Conservation (phyloP, 1,140 invertebrate genomes). For the Contarinia nasturtii region DNA sequence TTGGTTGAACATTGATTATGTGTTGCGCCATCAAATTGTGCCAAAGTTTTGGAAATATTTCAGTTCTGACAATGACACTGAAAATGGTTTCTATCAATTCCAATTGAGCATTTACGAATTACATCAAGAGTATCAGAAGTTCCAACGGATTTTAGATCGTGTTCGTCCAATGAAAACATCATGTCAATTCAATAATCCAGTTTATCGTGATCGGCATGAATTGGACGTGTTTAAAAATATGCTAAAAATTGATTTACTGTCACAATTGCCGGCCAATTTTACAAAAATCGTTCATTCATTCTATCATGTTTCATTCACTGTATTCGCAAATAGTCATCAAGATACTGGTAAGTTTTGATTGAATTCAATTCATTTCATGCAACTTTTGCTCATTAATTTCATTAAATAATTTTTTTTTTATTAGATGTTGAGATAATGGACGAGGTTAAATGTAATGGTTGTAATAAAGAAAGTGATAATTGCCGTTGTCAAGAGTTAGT, state of each 20-base stretch:
- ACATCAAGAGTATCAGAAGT: neutral
- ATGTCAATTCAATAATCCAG: neutral
- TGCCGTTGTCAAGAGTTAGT: slow-evolving; percentile 59
- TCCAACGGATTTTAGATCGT: neutral
- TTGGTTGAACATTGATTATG: neutral
- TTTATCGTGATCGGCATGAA: neutral
- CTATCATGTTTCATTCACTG: slow-evolving; percentile 55
- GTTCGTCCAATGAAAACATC: neutral
- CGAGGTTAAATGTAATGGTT: slow-evolving; percentile 42
- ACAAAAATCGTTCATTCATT: slow-evolving; percentile 50
- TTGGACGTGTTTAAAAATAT: slow-evolving; percentile 20
- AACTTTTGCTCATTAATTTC: neutral
- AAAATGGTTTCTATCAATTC: slow-evolving; percentile 1
- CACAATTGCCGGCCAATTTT: slow-evolving; percentile 48
- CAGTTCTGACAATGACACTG: neutral
- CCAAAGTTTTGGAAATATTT: slow-evolving; percentile 19
- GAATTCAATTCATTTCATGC: slow-evolving; percentile 8
- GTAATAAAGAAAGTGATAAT: slow-evolving; percentile 42
- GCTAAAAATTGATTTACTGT: slow-evolving; percentile 42
- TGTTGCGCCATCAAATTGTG: slow-evolving; percentile 6
- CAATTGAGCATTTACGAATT: neutral
- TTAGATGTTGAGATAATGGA: slow-evolving; percentile 28
- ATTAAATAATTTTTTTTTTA: slow-evolving; percentile 11
- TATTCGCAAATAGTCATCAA: slow-evolving; percentile 37
- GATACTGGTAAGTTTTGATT: slow-evolving; percentile 16